Percentiles rank a stretch among this genome's conserved stretches.
Evolutionary conservation across 2,888 invertebrate species (phyloP).

Genomic region (Dynastes grantii): DNA sequence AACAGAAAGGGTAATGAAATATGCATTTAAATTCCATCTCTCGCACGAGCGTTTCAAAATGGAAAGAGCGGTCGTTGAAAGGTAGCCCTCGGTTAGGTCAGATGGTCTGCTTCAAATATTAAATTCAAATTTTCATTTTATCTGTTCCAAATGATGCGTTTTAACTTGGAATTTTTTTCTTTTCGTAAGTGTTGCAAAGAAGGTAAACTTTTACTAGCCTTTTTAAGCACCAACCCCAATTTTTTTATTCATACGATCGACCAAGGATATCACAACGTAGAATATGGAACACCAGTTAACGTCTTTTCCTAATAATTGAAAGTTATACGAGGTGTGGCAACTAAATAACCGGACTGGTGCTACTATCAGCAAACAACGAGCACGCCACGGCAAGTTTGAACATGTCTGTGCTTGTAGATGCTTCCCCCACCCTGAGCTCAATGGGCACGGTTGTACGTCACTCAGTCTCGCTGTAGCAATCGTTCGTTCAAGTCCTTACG

Average conservation of each 20-base stretch:
- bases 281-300: too few species aligned
- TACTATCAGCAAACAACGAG: too few species aligned
- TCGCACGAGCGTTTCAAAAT: slow-evolving; percentile 26
- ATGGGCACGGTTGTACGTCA: too few species aligned
- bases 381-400: too few species aligned
- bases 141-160: slow-evolving; percentile 22
- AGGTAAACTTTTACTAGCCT: slow-evolving; percentile 3
- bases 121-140: slow-evolving; percentile 43
- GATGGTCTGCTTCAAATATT: slow-evolving; percentile 37
- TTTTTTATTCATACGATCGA: slow-evolving; percentile 7
- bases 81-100: slow-evolving; percentile 10
- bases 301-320: too few species aligned
- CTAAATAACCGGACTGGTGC: too few species aligned
- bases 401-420: too few species aligned
- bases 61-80: slow-evolving; percentile 21
- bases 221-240: neutral
- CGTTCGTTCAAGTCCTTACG: too few species aligned
- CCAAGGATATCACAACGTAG: neutral
- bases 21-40: slow-evolving; percentile 46
- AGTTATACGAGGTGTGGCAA: too few species aligned
- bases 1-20: slow-evolving; percentile 42
- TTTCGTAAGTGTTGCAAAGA: neutral
- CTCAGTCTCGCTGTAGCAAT: too few species aligned
- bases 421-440: too few species aligned
- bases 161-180: slow-evolving; percentile 19